Conservation (phyloP, 1,140 invertebrate genomes). For the Polyergus mexicanus region DNA sequence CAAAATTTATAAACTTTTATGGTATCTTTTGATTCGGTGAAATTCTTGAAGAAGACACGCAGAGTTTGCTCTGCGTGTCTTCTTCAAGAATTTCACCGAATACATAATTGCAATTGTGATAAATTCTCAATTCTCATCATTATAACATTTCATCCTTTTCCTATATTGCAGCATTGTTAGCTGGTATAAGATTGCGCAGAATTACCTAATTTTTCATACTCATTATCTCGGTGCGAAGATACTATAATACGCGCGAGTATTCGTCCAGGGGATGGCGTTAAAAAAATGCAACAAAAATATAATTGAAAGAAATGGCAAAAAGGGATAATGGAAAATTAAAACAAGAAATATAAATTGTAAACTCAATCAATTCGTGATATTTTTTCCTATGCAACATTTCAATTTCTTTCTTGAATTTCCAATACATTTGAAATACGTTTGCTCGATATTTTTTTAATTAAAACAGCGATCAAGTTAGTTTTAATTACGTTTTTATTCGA, state of each 20-base stretch:
- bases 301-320: constrained; percentile 52
- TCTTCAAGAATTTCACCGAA: too few species aligned
- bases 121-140: neutral
- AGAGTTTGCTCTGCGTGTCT: neutral
- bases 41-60: neutral
- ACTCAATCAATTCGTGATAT: neutral
- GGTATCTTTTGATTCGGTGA: neutral
- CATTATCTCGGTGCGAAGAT: constrained; percentile 52
- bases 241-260: constrained; percentile 47
- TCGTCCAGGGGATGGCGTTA: constrained; percentile 58
- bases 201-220: constrained; percentile 69
- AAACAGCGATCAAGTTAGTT: neutral
- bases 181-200: constrained; percentile 15
- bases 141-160: neutral
- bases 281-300: constrained; percentile 52
- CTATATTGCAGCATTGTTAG: constrained; percentile 47
- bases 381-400: neutral
- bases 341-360: neutral
- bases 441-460: neutral
- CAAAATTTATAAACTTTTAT: neutral
- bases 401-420: neutral
- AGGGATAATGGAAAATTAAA: constrained; percentile 2
- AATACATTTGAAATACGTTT: neutral
- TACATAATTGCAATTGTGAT: neutral
- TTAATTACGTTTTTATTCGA: constrained; percentile 1